Evolutionary conservation across 2,888 invertebrate species (phyloP).

Genomic region (Agonopterix alstromeriana): DNA sequence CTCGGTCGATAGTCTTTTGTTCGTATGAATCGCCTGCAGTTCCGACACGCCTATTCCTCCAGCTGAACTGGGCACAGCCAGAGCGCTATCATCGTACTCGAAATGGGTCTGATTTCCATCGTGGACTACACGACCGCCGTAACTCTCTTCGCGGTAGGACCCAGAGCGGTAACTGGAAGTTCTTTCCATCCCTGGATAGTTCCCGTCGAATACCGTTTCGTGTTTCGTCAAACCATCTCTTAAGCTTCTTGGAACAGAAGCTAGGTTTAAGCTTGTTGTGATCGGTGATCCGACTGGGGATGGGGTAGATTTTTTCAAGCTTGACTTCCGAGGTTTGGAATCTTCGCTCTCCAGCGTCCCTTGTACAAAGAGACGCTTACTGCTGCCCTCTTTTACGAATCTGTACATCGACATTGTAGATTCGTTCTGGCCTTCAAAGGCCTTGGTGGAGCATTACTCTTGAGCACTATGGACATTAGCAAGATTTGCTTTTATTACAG

Average conservation of each 20-base stretch:
- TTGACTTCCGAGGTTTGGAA: conserved; percentile 68
- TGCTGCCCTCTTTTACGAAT: conserved; percentile 83
- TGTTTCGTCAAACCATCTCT: conserved; percentile 70
- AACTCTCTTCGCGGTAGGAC: conserved; percentile 59
- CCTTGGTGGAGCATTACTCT: conserved; percentile 51
- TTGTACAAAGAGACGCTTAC: conserved; percentile 85
- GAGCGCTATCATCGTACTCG: conserved; percentile 64
- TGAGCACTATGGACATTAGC: conserved; percentile 33
- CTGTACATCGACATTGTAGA: conserved; percentile 84
- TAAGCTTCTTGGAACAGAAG: conserved; percentile 72
- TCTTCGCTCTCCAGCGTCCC: conserved; percentile 82
- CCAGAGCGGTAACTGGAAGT: conserved; percentile 58
- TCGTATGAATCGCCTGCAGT: conserved; percentile 87
- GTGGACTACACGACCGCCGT: conserved; percentile 64
- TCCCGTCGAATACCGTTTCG: conserved; percentile 68
- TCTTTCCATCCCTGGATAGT: conserved; percentile 65
- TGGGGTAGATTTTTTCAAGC: conserved; percentile 64
- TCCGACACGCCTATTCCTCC: conserved; percentile 68
- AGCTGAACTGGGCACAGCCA: conserved; percentile 61
- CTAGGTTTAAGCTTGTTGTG: conserved; percentile 78
- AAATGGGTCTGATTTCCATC: conserved; percentile 72
- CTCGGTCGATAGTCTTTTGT: conserved; percentile 89
- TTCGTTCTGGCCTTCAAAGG: conserved; percentile 42
- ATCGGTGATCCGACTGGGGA: conserved; percentile 78
- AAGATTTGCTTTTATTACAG: conserved; percentile 37